These are phyloP conservation scores for Drosophila niveifrons DNA, from an alignment of 2,888 invertebrate species.

Conservation along the genomic window DNA sequence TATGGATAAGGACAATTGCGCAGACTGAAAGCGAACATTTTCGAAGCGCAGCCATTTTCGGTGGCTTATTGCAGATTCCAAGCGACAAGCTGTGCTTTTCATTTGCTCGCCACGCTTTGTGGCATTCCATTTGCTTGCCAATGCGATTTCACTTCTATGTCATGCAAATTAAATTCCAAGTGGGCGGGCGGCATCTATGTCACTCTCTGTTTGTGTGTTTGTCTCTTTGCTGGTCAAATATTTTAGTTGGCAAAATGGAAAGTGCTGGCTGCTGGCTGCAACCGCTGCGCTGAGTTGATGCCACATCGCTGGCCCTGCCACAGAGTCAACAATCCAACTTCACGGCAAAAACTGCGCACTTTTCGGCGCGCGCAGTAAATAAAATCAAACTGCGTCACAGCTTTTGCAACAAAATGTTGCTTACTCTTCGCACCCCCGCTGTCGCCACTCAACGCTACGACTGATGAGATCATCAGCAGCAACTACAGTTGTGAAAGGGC, in stretches of 20 bases:
- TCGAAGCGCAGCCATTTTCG: conserved; percentile 54
- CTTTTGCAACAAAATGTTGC: conserved; percentile 27
- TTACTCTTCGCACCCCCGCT: neutral
- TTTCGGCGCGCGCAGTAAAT: conserved; percentile 38
- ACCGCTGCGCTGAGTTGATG: neutral
- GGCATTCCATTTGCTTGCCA: conserved; percentile 60
- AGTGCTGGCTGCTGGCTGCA: conserved; percentile 41
- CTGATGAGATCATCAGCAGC: conserved; percentile 37
- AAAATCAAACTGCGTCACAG: conserved; percentile 59
- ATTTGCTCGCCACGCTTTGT: conserved; percentile 12
- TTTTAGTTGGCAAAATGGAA: conserved; percentile 59
- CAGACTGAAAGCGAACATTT: conserved; percentile 45
- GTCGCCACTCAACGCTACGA: neutral
- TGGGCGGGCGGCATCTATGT: conserved; percentile 16
- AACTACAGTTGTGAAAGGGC: neutral
- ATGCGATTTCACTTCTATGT: conserved; percentile 44
- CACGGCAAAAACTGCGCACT: conserved; percentile 45
- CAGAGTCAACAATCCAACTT: conserved; percentile 45
- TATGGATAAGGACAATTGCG: conserved; percentile 50
- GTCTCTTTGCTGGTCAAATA: conserved; percentile 53
- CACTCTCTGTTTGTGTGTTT: conserved; percentile 7
- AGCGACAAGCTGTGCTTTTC: conserved; percentile 31
- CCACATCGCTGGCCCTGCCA: conserved; percentile 10
- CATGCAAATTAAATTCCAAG: conserved; percentile 74
- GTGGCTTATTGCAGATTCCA: conserved; percentile 46